Conservation (phyloP, 2,888 invertebrate genomes). For the Nemapogon koenigi region DNA sequence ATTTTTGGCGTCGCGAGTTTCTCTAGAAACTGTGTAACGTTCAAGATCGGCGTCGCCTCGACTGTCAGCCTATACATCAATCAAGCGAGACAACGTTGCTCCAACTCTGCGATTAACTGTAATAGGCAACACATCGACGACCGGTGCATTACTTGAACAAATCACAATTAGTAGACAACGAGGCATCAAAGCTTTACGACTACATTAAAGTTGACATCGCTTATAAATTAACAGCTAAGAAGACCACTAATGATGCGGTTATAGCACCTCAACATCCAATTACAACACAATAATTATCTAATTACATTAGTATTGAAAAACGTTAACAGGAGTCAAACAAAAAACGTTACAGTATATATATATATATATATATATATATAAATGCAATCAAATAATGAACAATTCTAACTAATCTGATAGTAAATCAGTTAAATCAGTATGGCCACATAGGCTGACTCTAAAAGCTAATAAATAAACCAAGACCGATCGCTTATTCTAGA, state of each 20-base stretch:
- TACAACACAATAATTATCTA: no score
- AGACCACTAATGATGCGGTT: no score
- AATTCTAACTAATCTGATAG: no score
- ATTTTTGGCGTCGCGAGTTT: no score
- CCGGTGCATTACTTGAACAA: conserved; percentile 27
- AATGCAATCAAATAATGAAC: no score
- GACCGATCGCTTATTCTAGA: conserved; percentile 21
- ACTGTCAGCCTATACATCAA: conserved; percentile 45
- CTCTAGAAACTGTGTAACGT: conserved; percentile 29
- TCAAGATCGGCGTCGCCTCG: conserved; percentile 20
- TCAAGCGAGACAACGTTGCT: conserved; percentile 23
- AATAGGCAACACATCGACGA: conserved; percentile 26
- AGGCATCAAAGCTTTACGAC: conserved; percentile 21
- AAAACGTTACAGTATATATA: no score
- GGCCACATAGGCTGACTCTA: conserved; percentile 4
- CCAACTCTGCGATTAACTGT: conserved; percentile 30
- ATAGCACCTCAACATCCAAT: no score
- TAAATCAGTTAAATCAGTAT: no score
- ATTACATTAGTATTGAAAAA: no score
- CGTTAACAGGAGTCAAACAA: no score
- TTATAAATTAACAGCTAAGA: no score
- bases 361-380: no score
- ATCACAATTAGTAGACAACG: conserved; percentile 39
- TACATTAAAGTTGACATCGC: conserved; percentile 5
- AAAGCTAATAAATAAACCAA: conserved; percentile 18